Evolutionary conservation across 2,797 vertebrate species (phyloP), one percentile per base, ranked within the genome.

Genomic region (Spea hammondii): DNA sequence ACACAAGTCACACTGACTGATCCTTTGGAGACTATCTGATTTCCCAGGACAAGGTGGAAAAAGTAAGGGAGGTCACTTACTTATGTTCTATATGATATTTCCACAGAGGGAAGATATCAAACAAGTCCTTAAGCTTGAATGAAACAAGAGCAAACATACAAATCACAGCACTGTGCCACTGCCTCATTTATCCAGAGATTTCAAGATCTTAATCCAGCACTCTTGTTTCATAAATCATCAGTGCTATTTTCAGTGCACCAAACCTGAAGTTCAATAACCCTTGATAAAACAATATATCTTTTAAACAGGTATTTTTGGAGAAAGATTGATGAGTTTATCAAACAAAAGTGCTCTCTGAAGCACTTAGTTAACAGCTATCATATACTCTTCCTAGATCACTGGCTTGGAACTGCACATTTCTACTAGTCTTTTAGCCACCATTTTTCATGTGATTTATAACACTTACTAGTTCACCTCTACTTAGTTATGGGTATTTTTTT

Each of bases 241-340:
- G 70, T 82, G 65, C 79, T 73, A 82, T 82, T 82, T 82, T 77
- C 74, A 77, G 79, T 77, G 54, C 74, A 82, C 74, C 74, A 82
- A 68, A 82, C 79, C 79, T 73, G 57, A 73, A 77, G 77, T 82
- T 82, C 79, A 82, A 82, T 82, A 82, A 69, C 62, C 70, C 55
- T 54, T 68, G 74, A 82, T 82, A 77, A 77, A 77, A 77, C 79
- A 77, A 82, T 82, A 82, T 66, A 82, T 82, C 79, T 82, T 77
- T 82, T 77, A 77, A 82, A 65, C 79, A 82, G 74, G 65, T 82
- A 82, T 67, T 82, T 82, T 82, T 77, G 73, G 70, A 69, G 65
- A 77, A 77, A 73, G 79, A 82, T 82, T 77, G 79, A 82, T 82
- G 79, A 77, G 79, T 69, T 82, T 82, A 82, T 82, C 79, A 82